A percentile compares a stretch with the other conserved stretches of the same genome.
Evolutionary conservation across 2,888 invertebrate genomes (phyloP).

Genomic region (Tolmerus cingulatus): DNA sequence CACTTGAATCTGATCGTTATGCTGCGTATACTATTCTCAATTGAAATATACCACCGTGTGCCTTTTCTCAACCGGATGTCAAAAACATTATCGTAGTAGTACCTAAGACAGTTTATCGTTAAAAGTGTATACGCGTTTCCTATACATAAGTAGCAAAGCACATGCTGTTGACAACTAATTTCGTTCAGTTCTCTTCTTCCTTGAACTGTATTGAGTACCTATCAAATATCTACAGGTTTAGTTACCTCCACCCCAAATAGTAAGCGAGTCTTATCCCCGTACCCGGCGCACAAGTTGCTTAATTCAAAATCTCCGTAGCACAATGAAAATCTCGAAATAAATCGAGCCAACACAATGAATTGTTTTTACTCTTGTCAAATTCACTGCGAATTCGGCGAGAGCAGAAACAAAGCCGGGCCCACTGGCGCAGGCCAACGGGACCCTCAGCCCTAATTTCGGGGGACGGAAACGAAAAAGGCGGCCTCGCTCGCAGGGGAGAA

Average conservation of each 20-base stretch:
- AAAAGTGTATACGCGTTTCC: too few species aligned
- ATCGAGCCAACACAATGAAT: constrained; percentile 47
- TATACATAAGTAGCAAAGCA: too few species aligned
- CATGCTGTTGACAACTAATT: too few species aligned
- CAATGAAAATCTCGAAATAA: constrained; percentile 47
- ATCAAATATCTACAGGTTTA: neutral
- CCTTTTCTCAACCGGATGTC: too few species aligned
- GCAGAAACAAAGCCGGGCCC: neutral
- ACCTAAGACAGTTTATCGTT: too few species aligned
- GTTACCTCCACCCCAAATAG: neutral
- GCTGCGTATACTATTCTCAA: too few species aligned
- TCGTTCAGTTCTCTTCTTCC: neutral
- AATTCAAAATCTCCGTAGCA: neutral
- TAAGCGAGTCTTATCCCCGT: neutral
- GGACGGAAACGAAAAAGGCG: neutral
- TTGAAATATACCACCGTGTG: too few species aligned
- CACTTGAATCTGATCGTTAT: too few species aligned
- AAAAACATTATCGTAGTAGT: too few species aligned
- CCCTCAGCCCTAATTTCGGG: constrained; percentile 22
- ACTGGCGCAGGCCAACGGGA: neutral
- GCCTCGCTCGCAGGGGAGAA: neutral
- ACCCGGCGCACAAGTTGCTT: neutral
- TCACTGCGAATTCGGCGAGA: constrained; percentile 38
- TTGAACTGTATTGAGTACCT: neutral
- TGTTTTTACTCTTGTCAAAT: constrained; percentile 46